Percentiles rank a stretch among this genome's conserved stretches.
Conservation (phyloP, 2,888 invertebrate species). For the Hylaea fasciaria region DNA sequence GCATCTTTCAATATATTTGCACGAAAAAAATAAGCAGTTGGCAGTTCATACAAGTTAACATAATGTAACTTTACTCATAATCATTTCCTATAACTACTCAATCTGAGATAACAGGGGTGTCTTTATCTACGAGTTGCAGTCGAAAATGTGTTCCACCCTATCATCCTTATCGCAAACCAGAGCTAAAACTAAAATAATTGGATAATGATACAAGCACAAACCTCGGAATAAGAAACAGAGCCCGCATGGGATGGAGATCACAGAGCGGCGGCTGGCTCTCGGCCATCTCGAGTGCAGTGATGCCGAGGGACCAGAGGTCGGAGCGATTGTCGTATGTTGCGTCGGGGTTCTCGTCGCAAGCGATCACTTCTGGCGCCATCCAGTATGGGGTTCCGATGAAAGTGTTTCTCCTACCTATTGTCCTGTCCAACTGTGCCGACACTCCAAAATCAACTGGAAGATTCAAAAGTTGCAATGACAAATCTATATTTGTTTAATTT, state of each 20-base stretch:
- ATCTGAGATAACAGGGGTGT: constrained; percentile 12
- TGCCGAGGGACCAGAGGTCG: constrained; percentile 96
- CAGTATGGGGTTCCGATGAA: constrained; percentile 99
- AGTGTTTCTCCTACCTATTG: constrained; percentile 99
- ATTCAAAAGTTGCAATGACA: neutral
- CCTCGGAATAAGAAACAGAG: constrained; percentile 97
- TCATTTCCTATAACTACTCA: neutral
- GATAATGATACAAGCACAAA: constrained; percentile 32
- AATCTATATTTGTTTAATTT: too few species aligned
- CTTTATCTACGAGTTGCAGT: constrained; percentile 11
- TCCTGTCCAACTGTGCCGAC: constrained; percentile 99
- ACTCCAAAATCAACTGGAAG: constrained; percentile 98
- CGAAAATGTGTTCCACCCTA: neutral
- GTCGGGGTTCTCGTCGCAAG: constrained; percentile 99
- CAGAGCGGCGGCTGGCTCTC: constrained; percentile 99
- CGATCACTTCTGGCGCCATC: constrained; percentile 99
- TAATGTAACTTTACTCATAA: constrained; percentile 9
- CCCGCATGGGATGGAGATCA: constrained; percentile 99
- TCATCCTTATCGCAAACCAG: neutral
- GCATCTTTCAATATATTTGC: too few species aligned
- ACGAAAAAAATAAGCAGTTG: too few species aligned
- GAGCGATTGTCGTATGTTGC: constrained; percentile 99
- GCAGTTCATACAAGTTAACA: neutral
- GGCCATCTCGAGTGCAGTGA: constrained; percentile 99
- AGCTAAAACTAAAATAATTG: neutral